Percentiles rank a stretch among this genome's conserved stretches.
These are phyloP conservation scores for Cynoglossus semilaevis DNA, from an alignment of 2,113 vertebrate species.

Conservation along the genomic window DNA sequence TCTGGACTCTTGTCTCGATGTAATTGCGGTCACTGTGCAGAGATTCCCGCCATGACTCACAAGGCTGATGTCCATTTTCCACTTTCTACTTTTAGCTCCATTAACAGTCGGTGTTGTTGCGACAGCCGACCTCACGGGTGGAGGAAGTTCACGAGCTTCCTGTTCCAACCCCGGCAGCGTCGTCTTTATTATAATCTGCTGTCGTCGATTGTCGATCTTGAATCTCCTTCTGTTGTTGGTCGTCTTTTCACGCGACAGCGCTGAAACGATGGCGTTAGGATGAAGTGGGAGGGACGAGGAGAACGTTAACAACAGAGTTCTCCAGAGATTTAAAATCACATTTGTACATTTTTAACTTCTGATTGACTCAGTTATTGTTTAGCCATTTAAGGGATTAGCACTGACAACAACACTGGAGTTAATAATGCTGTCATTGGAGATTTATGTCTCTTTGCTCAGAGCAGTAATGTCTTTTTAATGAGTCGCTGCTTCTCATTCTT, in stretches of 20 bases:
- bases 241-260: too few relatives aligned
- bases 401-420: not conserved
- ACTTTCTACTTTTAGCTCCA: not conserved
- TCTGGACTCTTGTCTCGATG: too few relatives aligned
- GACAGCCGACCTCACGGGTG: not conserved
- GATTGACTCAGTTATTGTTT: not conserved
- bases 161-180: constrained; percentile 1
- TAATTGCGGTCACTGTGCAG: not conserved
- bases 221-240: too few relatives aligned
- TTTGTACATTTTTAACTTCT: not conserved
- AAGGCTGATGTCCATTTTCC: not conserved
- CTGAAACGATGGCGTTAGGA: too few relatives aligned
- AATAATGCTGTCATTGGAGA: not conserved
- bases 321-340: not conserved
- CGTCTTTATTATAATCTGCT: too few relatives aligned
- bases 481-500: too few relatives aligned
- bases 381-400: not conserved
- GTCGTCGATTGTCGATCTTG: too few relatives aligned
- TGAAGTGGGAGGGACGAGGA: too few relatives aligned
- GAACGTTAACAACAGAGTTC: not conserved
- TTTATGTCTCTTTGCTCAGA: constrained; percentile 3
- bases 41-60: not conserved
- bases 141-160: constrained; percentile 3
- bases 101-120: not conserved
- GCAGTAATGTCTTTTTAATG: not conserved